A percentile compares a stretch with the other conserved stretches of the same genome.
These are phyloP conservation scores for Embiotoca jacksoni DNA, from an alignment of 2,113 vertebrate genomes.

Conservation along the genomic window DNA sequence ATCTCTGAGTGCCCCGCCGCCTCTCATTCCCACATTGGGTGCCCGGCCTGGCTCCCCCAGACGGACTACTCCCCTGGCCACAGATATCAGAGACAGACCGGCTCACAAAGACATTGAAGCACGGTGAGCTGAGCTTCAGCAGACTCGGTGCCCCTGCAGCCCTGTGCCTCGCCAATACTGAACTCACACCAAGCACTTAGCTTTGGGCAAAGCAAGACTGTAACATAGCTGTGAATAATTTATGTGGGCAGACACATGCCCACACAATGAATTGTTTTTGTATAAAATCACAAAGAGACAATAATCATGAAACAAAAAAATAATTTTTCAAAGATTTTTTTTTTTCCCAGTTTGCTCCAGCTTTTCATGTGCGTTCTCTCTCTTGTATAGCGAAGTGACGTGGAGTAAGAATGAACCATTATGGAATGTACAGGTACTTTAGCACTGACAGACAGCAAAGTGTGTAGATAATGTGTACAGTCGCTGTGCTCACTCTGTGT, in stretches of 20 bases:
- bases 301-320: slow-evolving; percentile 61
- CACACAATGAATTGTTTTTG: slow-evolving; percentile 70
- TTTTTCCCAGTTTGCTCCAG: slow-evolving; percentile 77
- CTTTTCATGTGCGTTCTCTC: slow-evolving; percentile 81
- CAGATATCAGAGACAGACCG: slow-evolving; percentile 94
- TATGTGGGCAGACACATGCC: slow-evolving; percentile 56
- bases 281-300: slow-evolving; percentile 73
- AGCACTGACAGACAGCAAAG: slow-evolving; percentile 79
- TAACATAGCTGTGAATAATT: slow-evolving; percentile 85
- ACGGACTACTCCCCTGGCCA: slow-evolving; percentile 94
- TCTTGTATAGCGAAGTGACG: slow-evolving; percentile 84
- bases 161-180: slow-evolving; percentile 69
- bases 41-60: slow-evolving; percentile 91
- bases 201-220: slow-evolving; percentile 77
- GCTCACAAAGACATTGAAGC: slow-evolving; percentile 98
- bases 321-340: slow-evolving; percentile 85
- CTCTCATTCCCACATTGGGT: slow-evolving; percentile 94
- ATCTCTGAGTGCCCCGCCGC: slow-evolving; percentile 95
- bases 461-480: slow-evolving; percentile 92
- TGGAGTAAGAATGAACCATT: slow-evolving; percentile 60
- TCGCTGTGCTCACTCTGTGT: slow-evolving; percentile 88
- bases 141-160: slow-evolving; percentile 20
- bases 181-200: slow-evolving; percentile 83
- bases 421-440: slow-evolving; percentile 78
- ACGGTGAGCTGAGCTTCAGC: slow-evolving; percentile 83